Percentiles rank a stretch among this genome's conserved stretches.
Conservation (phyloP, 1,140 invertebrate genomes). For the Polypedilum vanderplanki region DNA sequence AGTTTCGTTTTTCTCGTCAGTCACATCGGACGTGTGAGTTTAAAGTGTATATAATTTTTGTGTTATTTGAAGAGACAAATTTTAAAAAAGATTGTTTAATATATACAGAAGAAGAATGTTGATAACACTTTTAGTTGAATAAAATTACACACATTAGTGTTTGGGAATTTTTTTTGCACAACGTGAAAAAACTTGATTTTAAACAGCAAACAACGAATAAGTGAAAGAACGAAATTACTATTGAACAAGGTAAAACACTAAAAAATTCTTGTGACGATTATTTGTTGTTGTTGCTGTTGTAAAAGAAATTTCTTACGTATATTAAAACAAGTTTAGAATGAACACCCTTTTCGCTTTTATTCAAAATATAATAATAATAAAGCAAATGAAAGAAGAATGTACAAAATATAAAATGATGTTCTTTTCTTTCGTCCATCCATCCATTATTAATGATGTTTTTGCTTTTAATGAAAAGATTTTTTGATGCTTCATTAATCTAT, state of each 20-base stretch:
- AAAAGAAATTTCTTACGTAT: not conserved
- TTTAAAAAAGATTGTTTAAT: constrained; percentile 6
- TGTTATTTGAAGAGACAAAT: not conserved
- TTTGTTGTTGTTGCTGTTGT: constrained; percentile 12
- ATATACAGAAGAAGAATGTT: constrained; percentile 4
- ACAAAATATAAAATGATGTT: not conserved
- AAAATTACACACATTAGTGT: constrained; percentile 19
- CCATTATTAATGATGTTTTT: not conserved
- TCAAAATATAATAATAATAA: not conserved
- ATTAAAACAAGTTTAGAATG: constrained; percentile 5
- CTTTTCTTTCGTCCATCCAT: not conserved
- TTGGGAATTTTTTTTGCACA: not conserved
- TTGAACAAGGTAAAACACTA: not conserved
- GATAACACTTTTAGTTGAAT: not conserved
- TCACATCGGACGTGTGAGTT: not conserved
- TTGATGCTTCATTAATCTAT: constrained; percentile 13
- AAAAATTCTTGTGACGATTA: constrained; percentile 11
- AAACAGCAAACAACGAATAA: not conserved
- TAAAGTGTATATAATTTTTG: constrained; percentile 12
- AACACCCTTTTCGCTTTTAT: not conserved
- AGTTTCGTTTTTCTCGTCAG: not conserved
- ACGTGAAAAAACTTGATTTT: not conserved
- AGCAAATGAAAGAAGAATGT: not conserved
- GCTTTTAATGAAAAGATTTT: not conserved
- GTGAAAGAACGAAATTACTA: not conserved